Evolutionary conservation across 30 jellyfish, hydroid and myxozoan genomes (phyloP), one percentile per base, ranked within the genome.

Genomic region (Turritopsis dohrnii): DNA sequence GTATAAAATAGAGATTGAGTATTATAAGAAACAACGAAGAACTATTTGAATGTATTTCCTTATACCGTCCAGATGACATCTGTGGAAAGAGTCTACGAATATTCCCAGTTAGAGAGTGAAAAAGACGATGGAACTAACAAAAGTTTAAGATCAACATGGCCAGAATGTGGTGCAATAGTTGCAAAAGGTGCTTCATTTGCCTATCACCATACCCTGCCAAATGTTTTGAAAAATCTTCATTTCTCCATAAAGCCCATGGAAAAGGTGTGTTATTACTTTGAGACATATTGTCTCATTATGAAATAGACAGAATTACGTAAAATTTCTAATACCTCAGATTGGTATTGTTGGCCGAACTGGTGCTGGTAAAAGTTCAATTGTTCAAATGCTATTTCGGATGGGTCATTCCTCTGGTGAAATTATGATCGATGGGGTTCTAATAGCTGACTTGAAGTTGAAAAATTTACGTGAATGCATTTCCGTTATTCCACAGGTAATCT

Each of bases 261-360:
- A 81, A 87, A 87, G 90, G 95, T 81, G 8, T 20, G 76, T 25
- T n/a, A 66, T 21, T 18, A 0, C 0, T 60, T 0, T 60, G 19
- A 23, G 22, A 60, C n/a, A n/a, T n/a, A n/a, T n/a, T n/a, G n/a
- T n/a, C n/a, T n/a, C n/a, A 18, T 60, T 60, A 60, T 18, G 19
- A n/a, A 26, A 69, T 69, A 7, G 30, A n/a, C 0, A 69, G 9
- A 27, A 1, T 19, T 23, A n/a, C 19, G 77, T 52, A 23, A 24
- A 13, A 74, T 0, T 0, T 74, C 20, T 21, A n/a, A n/a, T n/a
- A n/a, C 20, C 71, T 26, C 69, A 92, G 90, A 87, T 92, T 72
- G 97, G 97, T 7, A 88, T 92, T 7, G 83, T 87, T 53, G 97
- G 97, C 1, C 89, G 97, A 20, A 92, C 97, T 26, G 97, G 97